Conservation (phyloP, 2,113 vertebrate genomes). For the Camelus bactrianus region DNA sequence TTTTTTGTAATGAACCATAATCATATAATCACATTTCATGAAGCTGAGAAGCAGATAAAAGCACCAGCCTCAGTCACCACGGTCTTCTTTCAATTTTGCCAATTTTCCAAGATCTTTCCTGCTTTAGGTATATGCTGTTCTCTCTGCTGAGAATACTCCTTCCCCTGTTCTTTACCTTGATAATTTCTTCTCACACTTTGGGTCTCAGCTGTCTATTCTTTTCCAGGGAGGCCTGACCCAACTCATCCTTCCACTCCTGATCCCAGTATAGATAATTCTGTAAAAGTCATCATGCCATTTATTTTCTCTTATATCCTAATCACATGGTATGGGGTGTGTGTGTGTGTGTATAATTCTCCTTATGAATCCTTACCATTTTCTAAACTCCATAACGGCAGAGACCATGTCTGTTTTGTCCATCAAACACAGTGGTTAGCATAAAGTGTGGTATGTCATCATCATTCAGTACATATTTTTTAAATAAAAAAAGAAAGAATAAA, state of each 20-base stretch:
- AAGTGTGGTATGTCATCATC: not conserved
- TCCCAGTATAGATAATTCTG: not conserved
- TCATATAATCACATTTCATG: not conserved
- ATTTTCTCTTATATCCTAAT: not conserved
- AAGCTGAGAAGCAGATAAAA: not conserved
- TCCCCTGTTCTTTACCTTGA: not conserved
- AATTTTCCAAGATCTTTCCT: not conserved
- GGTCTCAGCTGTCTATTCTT: not conserved
- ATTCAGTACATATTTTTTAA: not conserved
- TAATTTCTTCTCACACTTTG: not conserved
- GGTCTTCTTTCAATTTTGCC: not conserved
- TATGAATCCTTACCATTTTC: not conserved
- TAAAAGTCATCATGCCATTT: not conserved
- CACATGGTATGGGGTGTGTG: not conserved
- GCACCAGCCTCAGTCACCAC: fast-evolving
- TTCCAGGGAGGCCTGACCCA: not conserved
- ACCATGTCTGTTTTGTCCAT: not conserved
- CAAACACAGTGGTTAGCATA: not conserved
- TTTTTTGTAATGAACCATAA: not conserved
- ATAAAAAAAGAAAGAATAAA: not conserved
- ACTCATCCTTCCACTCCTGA: not conserved
- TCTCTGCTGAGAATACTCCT: not conserved
- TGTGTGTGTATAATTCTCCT: not conserved
- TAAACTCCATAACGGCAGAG: not conserved
- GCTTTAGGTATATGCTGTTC: not conserved